phyloP scores from a whole-genome alignment of 2,888 invertebrate species.

The Athalia circularis region DNA sequence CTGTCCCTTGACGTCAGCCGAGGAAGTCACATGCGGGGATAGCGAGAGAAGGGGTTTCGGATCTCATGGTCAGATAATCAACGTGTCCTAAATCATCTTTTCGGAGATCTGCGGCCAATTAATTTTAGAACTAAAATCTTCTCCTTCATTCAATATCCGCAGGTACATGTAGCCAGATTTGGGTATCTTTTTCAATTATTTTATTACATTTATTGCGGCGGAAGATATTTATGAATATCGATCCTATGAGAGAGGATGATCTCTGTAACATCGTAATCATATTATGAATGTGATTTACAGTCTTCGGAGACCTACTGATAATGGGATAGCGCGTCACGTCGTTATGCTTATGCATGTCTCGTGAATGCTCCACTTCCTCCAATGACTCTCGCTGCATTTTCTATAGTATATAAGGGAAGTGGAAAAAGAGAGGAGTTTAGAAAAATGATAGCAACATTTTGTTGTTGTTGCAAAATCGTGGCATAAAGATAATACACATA shows the following conservation, averaged over 20 bases:
- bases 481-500: slow-evolving; percentile 8
- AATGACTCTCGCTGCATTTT: background rate
- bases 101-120: background rate
- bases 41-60: slow-evolving; percentile 23
- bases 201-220: too few relatives aligned
- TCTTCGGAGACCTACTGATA: background rate
- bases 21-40: slow-evolving; percentile 25
- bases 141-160: too few relatives aligned
- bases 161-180: too few relatives aligned
- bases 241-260: too few relatives aligned
- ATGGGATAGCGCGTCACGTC: slow-evolving; percentile 16
- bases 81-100: background rate
- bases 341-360: slow-evolving; percentile 14
- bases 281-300: background rate
- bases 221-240: too few relatives aligned
- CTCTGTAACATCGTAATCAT: background rate
- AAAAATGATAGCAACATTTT: slow-evolving; percentile 3
- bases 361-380: slow-evolving; percentile 32
- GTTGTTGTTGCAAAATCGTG: slow-evolving; percentile 10
- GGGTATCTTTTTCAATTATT: too few relatives aligned
- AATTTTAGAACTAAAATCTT: too few relatives aligned
- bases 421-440: background rate
- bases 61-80: background rate
- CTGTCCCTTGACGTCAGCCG: slow-evolving; percentile 20
- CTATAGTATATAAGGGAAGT: background rate